Base-by-base conservation (phyloP, 2,888 invertebrate genomes). In the Exocentrus adspersus region DNA sequence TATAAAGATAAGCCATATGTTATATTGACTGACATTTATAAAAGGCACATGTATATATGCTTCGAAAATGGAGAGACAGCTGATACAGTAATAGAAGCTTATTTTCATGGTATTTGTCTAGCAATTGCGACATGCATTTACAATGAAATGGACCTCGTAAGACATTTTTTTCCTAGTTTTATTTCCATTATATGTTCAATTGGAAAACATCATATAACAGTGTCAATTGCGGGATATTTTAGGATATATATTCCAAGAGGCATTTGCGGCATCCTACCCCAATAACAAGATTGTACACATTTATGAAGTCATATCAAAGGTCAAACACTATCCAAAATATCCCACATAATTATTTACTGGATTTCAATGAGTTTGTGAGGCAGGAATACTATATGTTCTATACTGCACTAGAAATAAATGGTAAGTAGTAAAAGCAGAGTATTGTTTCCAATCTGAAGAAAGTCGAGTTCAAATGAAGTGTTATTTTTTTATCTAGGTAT, bases 41-140 rank as follows among this genome's bases (percentile, higher is more conserved):
- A 77, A 2, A 82, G 82, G 63, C 82, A 77, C 19, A 86, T 92
- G 74, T 84, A 86, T 75, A 83, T 92, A 16, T 78, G 86, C 30
- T 77, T 92, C 1, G 84, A 85, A 62, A 84, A 85, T 50, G 79
- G 84, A n/a, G 85, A 86, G 17, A 77, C 75, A 0, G 76, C 85
- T 0, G 80, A 81, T 52, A 88, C 89, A 70, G 82, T 90, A n/a
- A 76, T 93, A 7, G 85, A 87, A 75, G 88, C 89, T 3, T 92
- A 90, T 78, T 90, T 90, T 71, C 88, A 92, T 75, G 90, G 90
- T 3, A 86, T 88, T 20, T 77, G 91, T 57, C 82, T 88, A 16
- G 86, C 84, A 51, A 73, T 84, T 51, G 80, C 79, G 12, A 80
- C 82, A 16, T 79, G 78, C 62, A 72, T 78, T 52, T 80, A 79